Evolutionary conservation across 1,140 invertebrate species (phyloP).

Genomic region (Drosophila busckii): DNA sequence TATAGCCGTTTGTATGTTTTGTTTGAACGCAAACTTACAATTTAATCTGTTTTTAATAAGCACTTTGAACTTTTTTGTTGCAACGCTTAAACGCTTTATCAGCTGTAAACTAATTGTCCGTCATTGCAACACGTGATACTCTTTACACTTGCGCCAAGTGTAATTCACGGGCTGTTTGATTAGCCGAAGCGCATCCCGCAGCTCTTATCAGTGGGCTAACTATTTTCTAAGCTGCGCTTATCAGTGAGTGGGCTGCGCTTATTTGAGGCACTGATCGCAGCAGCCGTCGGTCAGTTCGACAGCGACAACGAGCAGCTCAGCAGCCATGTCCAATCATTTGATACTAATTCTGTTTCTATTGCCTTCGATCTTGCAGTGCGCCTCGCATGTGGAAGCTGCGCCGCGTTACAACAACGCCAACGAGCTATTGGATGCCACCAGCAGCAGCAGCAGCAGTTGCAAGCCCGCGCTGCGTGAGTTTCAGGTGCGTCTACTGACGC

Average conservation of each 20-base stretch:
- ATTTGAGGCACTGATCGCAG: no score
- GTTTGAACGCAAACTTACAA: no score
- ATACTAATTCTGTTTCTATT: conserved; percentile 52
- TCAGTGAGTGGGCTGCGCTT: no score
- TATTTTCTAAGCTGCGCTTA: conserved; percentile 19
- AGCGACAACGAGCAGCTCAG: no score
- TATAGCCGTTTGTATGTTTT: no score
- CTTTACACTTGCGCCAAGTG: conserved; percentile 40
- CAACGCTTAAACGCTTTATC: no score
- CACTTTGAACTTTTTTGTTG: no score
- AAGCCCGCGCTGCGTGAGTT: conserved; percentile 53
- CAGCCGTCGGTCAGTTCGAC: no score
- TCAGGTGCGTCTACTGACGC: conserved; percentile 42
- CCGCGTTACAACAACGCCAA: conserved; percentile 35
- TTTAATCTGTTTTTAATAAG: no score
- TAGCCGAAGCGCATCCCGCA: conserved; percentile 14
- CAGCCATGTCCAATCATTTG: no score
- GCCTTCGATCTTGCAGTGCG: conserved; percentile 56
- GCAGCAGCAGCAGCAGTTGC: conserved; percentile 27
- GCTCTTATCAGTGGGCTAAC: conserved; percentile 19
- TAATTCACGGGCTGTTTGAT: conserved; percentile 30
- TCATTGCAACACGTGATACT: conserved; percentile 55
- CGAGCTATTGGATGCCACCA: conserved; percentile 32
- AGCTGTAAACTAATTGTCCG: conserved; percentile 1
- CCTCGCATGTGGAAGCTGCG: conserved; percentile 52